Evolutionary conservation across 2,888 invertebrate species (phyloP).

Genomic region (Spilosoma lubricipeda): DNA sequence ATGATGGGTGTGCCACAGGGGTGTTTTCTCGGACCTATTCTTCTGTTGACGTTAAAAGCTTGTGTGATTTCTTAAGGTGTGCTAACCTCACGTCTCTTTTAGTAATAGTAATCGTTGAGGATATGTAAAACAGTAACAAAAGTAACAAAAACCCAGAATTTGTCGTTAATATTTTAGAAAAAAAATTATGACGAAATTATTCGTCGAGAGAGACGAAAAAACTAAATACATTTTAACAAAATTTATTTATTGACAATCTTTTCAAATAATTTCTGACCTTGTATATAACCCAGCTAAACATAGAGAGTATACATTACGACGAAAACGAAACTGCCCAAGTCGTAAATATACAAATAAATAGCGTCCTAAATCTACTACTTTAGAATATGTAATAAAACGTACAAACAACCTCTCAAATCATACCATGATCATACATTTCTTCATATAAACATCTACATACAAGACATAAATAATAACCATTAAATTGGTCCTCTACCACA

Average conservation of each 20-base stretch:
- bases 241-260: too few relatives aligned
- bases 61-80: background rate
- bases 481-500: conserved; percentile 12
- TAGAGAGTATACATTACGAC: background rate
- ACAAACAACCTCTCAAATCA: background rate
- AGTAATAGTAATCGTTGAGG: too few relatives aligned
- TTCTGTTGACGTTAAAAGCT: background rate
- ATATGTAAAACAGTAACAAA: too few relatives aligned
- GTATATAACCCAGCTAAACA: background rate
- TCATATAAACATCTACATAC: background rate
- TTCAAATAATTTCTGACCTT: too few relatives aligned
- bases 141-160: too few relatives aligned
- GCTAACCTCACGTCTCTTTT: background rate
- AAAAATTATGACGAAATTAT: too few relatives aligned
- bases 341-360: background rate
- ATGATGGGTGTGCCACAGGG: background rate
- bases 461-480: conserved; percentile 19
- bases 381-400: background rate
- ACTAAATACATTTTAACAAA: too few relatives aligned
- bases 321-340: background rate
- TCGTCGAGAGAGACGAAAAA: too few relatives aligned
- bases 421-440: background rate
- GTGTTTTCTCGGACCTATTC: background rate
- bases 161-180: too few relatives aligned
- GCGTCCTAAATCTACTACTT: background rate